A percentile compares a stretch with the other conserved stretches of the same genome.
Evolutionary conservation across 2,888 invertebrate genomes (phyloP).

Genomic region (Electrophaes corylata): DNA sequence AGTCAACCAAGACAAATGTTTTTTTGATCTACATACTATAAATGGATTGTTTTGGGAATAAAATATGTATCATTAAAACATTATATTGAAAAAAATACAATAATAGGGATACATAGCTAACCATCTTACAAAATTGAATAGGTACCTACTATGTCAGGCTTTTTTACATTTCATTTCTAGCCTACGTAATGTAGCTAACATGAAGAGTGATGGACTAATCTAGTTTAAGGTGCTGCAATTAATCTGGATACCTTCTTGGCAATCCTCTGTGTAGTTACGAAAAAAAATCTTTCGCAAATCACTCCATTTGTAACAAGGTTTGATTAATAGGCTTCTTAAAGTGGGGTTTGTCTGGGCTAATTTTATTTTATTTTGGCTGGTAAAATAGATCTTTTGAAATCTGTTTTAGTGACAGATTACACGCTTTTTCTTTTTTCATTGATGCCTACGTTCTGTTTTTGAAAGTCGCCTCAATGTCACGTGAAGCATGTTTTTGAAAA

Average conservation of each 20-base stretch:
- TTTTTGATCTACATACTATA: too few species aligned
- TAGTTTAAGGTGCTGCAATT: slow-evolving; percentile 16
- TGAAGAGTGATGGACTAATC: slow-evolving; percentile 21
- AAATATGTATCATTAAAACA: too few species aligned
- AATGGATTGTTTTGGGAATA: too few species aligned
- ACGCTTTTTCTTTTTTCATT: background rate
- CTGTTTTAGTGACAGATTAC: too few species aligned
- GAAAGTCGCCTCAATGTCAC: too few species aligned
- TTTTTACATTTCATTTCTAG: background rate
- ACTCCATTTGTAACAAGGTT: slow-evolving; percentile 32
- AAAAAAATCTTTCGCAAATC: slow-evolving; percentile 28
- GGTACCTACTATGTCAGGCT: background rate
- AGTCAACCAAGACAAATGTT: too few species aligned
- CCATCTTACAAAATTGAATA: background rate
- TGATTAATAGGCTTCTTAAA: slow-evolving; percentile 27
- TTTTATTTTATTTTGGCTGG: slow-evolving; percentile 18
- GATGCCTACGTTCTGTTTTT: too few species aligned
- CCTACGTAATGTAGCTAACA: background rate
- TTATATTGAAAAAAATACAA: too few species aligned
- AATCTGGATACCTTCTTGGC: slow-evolving; percentile 14
- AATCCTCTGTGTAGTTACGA: slow-evolving; percentile 10
- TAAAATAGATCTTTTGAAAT: background rate
- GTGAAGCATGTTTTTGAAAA: too few species aligned
- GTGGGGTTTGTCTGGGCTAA: slow-evolving; percentile 21
- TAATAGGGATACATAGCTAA: background rate